Evolutionary conservation across 2,113 vertebrate genomes (phyloP).

Genomic region (Hypocryptadius cinnamomeus): DNA sequence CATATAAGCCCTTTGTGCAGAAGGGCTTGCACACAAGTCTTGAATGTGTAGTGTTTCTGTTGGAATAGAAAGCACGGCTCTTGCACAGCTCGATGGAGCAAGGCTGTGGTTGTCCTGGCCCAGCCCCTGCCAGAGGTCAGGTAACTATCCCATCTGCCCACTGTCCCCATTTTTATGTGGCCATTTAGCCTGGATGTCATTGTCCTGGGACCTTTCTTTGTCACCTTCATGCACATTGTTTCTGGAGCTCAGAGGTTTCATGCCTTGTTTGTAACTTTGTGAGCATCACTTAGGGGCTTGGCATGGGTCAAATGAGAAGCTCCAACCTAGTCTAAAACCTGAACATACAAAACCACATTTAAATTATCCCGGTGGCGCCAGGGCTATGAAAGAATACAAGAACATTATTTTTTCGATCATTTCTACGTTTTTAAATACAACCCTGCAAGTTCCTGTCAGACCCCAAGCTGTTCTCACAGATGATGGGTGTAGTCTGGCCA

Average conservation of each 20-base stretch:
- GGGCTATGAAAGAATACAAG: background rate
- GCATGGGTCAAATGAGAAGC: background rate
- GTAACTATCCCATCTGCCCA: background rate
- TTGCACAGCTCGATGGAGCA: background rate
- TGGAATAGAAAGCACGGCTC: background rate
- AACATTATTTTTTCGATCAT: background rate
- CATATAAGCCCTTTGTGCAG: background rate
- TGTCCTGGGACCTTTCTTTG: background rate
- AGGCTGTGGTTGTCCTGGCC: background rate
- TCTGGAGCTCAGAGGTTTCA: background rate
- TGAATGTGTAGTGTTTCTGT: background rate
- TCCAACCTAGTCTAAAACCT: background rate
- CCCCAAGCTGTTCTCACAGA: background rate
- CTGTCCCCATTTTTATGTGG: background rate
- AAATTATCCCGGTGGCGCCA: background rate
- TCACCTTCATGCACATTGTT: background rate
- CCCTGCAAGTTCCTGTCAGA: background rate
- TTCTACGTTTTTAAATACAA: background rate
- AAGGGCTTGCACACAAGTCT: background rate
- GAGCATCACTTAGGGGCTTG: background rate
- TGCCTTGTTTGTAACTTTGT: background rate
- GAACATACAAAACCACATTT: background rate
- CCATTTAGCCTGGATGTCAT: background rate
- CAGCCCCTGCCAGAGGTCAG: background rate
- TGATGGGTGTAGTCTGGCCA: background rate